Base-by-base conservation (phyloP, 2,113 vertebrate species). In the Alethe castanea region DNA sequence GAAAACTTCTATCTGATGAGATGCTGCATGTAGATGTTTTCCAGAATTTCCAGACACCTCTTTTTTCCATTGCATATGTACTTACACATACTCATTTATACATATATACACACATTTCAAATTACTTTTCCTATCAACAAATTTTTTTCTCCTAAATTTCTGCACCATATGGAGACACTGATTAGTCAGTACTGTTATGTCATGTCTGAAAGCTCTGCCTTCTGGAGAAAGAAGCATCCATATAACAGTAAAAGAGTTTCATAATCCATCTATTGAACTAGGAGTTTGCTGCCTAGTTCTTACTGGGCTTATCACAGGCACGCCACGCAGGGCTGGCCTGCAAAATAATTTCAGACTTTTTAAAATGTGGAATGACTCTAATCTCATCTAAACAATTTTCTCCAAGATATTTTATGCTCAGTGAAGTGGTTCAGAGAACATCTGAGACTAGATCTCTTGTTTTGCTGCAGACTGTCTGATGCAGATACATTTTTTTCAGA, bases 71-170 rank as follows among this genome's bases (percentile, higher is more conserved):
- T 89, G n/a, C 67, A 69, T 79, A 61, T 81, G 19, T 67, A 78
- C 42, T 91, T 57, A 72, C 19, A 83, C 57, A 25, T 69, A 76
- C 44, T 79, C 52, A 69, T 36, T 62, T 64, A 64, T 71, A 59
- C 28, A 59, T 31, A 22, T 12, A 29, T 16, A 76, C 5, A 72
- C 24, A 74, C 17, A 81, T 36, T 90, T 91, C 53, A 74, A 76
- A 81, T 90, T 93, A 53, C 59, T 95, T 94, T 88, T 90, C 66
- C 52, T 64, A 54, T 70, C 72, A 71, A 35, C 11, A 50, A 64
- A 86, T 76, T 85, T 95, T 95, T 92, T 67, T 91, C n/a, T 70
- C 36, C 88, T 91, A 47, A 86, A 94, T 88, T 90, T 74, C 66
- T 67, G n/a, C 38, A 67, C 56, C 67, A 81, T 85, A 91, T 88